Evolutionary conservation across 2,888 invertebrate genomes (phyloP).

Genomic region (Cynaeus angustus): DNA sequence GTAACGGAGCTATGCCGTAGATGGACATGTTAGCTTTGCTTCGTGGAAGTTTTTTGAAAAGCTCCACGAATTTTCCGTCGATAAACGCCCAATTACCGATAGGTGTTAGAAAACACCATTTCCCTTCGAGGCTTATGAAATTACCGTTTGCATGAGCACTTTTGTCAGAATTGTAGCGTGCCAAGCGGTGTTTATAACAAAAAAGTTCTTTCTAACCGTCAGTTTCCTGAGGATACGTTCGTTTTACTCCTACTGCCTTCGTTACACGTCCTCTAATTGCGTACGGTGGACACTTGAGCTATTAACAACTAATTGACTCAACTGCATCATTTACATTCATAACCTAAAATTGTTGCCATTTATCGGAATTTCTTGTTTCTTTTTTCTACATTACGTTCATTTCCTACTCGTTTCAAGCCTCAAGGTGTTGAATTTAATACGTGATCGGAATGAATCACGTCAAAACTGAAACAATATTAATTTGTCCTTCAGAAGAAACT

Average conservation of each 20-base stretch:
- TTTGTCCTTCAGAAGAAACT: constrained; percentile 4
- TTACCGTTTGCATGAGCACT: constrained; percentile 11
- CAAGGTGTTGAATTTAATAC: constrained; percentile 14
- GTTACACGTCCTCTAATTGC: constrained; percentile 53
- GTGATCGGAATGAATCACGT: constrained; percentile 16
- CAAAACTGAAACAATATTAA: not conserved
- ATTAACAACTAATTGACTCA: constrained; percentile 53
- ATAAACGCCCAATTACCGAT: too few species aligned
- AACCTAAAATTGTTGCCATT: constrained; percentile 30
- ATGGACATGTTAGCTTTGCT: too few species aligned
- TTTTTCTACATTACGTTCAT: too few species aligned
- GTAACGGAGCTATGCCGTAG: too few species aligned
- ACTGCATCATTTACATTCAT: constrained; percentile 48
- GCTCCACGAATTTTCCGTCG: too few species aligned
- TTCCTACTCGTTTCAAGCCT: too few species aligned
- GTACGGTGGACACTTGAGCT: constrained; percentile 52
- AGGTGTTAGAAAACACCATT: not conserved
- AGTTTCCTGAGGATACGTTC: constrained; percentile 54
- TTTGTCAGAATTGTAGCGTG: constrained; percentile 51
- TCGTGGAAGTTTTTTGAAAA: not conserved
- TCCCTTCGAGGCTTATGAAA: constrained; percentile 21
- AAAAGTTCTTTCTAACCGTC: constrained; percentile 49
- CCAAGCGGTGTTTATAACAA: constrained; percentile 50
- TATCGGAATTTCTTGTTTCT: too few species aligned
- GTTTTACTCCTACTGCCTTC: constrained; percentile 50